These are phyloP conservation scores for Metellina segmentata DNA, from an alignment of 2,888 invertebrate species.

Conservation along the genomic window DNA sequence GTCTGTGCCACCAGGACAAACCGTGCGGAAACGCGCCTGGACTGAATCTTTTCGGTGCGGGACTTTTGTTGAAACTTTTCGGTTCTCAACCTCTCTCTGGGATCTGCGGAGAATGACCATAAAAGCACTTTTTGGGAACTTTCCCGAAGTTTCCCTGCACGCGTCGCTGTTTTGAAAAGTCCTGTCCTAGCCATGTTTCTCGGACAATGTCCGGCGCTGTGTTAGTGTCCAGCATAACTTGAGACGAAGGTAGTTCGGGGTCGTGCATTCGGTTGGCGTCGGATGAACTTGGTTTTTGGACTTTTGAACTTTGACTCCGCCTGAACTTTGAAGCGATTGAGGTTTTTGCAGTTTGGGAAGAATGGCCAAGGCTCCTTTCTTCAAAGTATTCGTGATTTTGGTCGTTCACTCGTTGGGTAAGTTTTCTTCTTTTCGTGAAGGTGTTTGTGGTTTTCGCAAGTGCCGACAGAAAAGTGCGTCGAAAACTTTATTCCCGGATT, in stretches of 20 bases:
- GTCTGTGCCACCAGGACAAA: neutral
- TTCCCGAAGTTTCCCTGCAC: conserved; percentile 13
- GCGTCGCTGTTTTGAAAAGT: neutral
- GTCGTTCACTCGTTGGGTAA: conserved; percentile 43
- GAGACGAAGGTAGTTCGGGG: neutral
- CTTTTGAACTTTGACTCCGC: neutral
- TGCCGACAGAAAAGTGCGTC: no score
- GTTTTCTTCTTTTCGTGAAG: conserved; percentile 2
- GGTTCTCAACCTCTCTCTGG: neutral
- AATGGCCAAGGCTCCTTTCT: conserved; percentile 34
- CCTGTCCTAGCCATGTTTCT: neutral
- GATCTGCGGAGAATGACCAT: neutral
- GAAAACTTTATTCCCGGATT: no score
- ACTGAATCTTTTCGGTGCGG: neutral
- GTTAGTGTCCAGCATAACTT: conserved; percentile 1
- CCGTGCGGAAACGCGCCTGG: no score
- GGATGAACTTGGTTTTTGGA: neutral
- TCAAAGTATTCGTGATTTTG: conserved; percentile 43
- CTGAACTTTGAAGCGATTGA: neutral
- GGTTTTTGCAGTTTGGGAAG: neutral
- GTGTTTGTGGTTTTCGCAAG: no score
- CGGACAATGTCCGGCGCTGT: neutral
- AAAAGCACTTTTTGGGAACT: conserved; percentile 17
- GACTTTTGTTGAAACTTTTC: neutral
- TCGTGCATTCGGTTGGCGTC: neutral